A percentile compares a stretch with the other conserved stretches of the same genome.
These are phyloP conservation scores for Labeo rohita DNA, from an alignment of 2,113 vertebrate genomes.

Conservation along the genomic window DNA sequence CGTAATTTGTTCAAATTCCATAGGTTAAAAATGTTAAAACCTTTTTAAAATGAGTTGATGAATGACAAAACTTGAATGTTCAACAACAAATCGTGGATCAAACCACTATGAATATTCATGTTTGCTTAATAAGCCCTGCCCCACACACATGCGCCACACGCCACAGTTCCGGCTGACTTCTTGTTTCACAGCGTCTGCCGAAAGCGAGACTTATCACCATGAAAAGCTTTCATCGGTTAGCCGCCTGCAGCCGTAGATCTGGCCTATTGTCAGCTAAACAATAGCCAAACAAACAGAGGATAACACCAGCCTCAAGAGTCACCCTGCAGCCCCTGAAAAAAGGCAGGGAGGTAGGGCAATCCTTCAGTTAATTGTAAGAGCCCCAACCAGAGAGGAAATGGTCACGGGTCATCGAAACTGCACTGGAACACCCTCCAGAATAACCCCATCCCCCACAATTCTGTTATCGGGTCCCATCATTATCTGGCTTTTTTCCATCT, in stretches of 20 bases:
- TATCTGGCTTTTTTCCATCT: not conserved
- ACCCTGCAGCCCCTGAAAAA: not conserved
- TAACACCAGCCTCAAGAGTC: constrained; percentile 43
- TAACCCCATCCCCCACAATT: constrained; percentile 26
- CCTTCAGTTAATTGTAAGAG: constrained; percentile 23
- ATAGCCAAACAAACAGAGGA: constrained; percentile 49
- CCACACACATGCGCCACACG: constrained; percentile 12
- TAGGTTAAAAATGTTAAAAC: too few relatives aligned
- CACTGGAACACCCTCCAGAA: constrained; percentile 25
- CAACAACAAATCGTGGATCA: not conserved
- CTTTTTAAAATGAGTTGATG: not conserved
- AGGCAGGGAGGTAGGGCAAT: not conserved
- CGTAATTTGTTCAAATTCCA: not conserved
- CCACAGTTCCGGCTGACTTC: not conserved
- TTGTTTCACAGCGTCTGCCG: not conserved
- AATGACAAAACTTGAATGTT: not conserved
- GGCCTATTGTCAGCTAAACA: constrained; percentile 53
- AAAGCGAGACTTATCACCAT: constrained; percentile 31
- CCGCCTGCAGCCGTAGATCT: constrained; percentile 42
- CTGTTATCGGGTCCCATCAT: not conserved
- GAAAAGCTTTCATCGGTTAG: constrained; percentile 50
- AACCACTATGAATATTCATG: constrained; percentile 31
- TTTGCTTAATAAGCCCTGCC: not conserved
- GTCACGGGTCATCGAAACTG: constrained; percentile 38
- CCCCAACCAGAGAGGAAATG: constrained; percentile 15